Evolutionary conservation across 2,888 invertebrate genomes (phyloP), one percentile per base, ranked within the genome.

Genomic region (Meiosimyza decipiens): DNA sequence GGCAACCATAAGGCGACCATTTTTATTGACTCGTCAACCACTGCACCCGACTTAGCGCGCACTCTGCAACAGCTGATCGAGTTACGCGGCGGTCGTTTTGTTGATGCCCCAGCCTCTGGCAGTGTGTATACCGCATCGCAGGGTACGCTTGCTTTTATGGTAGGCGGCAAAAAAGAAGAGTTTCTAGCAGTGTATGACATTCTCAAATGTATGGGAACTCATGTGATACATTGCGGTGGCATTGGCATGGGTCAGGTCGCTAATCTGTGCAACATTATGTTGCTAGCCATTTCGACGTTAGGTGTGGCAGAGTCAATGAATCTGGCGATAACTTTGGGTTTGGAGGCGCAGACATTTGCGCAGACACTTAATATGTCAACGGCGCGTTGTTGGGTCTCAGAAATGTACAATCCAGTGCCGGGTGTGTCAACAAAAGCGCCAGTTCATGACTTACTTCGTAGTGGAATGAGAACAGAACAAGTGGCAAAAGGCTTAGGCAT

Each of bases 51-150:
- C 64, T 92, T 95, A 1, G 94, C 97, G 0, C 91, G 94, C 86
- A 89, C 92, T 75, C 89, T 86, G 73, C 85, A 86, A 79, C 84
- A 86, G 57, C 84, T 89, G 22, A 93, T 95, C 1, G 87, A 88
- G 33, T 89, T 91, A 54, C 91, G 91, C 74, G 92, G 92, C 1
- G 90, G 92, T 0, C 88, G 89, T 6, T 99, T 96, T 85, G 89
- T 98, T 63, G 99, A 99, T 87, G 95, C 97, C 0, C 99, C 99
- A 6, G 99, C 99, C 0, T 98, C 98, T 13, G 99, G 99, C 87
- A 99, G 97, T 92, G 94, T 96, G 0, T 93, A 93, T 85, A 98
- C 96, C 1, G 99, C 99, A 0, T 92, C 93, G 81, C 94, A 94
- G 80, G 99, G 92, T 0, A 94, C 94, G 0, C 88, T 99, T 47